These are phyloP conservation scores for Rostratula benghalensis DNA, from an alignment of 2,113 vertebrate species.

Conservation along the genomic window DNA sequence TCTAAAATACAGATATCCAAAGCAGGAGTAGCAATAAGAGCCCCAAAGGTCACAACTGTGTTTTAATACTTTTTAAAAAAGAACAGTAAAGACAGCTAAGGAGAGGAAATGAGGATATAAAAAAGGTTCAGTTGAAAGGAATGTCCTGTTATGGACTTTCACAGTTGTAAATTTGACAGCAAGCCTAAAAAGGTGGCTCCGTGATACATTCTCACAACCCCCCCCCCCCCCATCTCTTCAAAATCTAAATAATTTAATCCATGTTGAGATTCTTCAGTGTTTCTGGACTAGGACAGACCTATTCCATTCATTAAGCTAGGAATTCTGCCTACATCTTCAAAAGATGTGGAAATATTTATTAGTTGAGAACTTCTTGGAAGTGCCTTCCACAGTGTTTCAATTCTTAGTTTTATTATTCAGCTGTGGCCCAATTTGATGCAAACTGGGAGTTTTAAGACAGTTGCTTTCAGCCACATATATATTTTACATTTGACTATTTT, in stretches of 20 bases:
- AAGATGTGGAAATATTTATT: background rate
- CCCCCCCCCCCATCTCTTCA: too few relatives aligned
- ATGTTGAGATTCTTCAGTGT: background rate
- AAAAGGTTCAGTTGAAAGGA: background rate
- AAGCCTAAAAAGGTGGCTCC: background rate
- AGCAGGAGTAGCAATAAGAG: background rate
- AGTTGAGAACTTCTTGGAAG: background rate
- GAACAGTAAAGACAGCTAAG: background rate
- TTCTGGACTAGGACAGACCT: background rate
- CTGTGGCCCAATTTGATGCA: background rate
- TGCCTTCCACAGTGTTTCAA: background rate
- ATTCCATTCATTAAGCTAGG: background rate
- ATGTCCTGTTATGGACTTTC: background rate
- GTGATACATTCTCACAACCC: background rate
- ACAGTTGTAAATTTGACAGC: background rate
- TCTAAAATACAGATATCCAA: background rate
- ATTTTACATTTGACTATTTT: background rate
- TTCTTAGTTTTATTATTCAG: background rate
- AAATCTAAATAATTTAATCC: background rate
- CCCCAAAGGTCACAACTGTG: background rate
- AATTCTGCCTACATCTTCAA: background rate
- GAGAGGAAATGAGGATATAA: background rate
- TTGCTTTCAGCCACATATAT: background rate
- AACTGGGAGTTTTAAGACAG: background rate
- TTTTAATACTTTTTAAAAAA: background rate